A percentile compares a stretch with the other conserved stretches of the same genome.
Conservation (phyloP, 1,140 invertebrate genomes). For the Neodiprion pinetum region DNA sequence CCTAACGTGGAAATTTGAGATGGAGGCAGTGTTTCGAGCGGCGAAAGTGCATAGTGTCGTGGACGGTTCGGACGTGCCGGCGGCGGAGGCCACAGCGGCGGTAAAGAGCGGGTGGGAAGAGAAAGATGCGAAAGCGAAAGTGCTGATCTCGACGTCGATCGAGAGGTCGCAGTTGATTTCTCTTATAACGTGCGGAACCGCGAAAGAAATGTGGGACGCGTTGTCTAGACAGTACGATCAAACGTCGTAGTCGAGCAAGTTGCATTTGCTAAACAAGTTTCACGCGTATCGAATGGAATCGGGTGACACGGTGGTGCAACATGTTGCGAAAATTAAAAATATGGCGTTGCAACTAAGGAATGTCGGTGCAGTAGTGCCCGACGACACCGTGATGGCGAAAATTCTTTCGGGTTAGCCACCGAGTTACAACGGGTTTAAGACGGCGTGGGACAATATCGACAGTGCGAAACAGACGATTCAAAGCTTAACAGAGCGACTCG, state of each 20-base stretch:
- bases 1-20: slow-evolving; percentile 14
- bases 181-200: slow-evolving; percentile 21
- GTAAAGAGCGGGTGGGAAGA: slow-evolving; percentile 19
- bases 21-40: slow-evolving; percentile 6
- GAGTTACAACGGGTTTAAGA: slow-evolving; percentile 17
- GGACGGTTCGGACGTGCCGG: not conserved
- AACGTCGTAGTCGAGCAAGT: slow-evolving; percentile 20
- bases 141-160: slow-evolving; percentile 24
- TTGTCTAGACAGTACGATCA: slow-evolving; percentile 24
- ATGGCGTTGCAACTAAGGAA: slow-evolving; percentile 25
- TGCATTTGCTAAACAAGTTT: slow-evolving; percentile 25
- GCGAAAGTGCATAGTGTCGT: slow-evolving; percentile 8
- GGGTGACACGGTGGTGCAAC: slow-evolving; percentile 26
- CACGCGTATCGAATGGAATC: slow-evolving; percentile 25
- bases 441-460: slow-evolving; percentile 24
- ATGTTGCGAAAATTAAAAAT: slow-evolving; percentile 28
- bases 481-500: not conserved
- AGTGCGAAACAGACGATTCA: slow-evolving; percentile 14
- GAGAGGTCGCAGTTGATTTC: slow-evolving; percentile 19
- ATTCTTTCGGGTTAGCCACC: slow-evolving; percentile 24
- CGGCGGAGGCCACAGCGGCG: slow-evolving; percentile 8
- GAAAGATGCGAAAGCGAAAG: slow-evolving; percentile 26
- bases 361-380: slow-evolving; percentile 22
- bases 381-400: slow-evolving; percentile 26
- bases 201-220: slow-evolving; percentile 28